Conservation (phyloP, 2,797 vertebrate species). For the Poecilia picta region DNA sequence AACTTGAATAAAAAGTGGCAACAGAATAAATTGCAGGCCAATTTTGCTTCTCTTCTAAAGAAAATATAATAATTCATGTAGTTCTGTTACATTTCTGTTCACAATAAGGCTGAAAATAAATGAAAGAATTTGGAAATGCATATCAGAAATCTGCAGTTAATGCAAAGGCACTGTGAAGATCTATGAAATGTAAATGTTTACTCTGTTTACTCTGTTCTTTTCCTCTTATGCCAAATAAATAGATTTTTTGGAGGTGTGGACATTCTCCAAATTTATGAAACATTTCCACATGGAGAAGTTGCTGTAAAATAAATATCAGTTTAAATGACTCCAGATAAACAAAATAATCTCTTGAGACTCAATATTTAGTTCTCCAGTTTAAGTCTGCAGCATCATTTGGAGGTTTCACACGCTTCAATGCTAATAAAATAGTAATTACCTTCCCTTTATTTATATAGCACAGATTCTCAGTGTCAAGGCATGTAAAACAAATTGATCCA, state of each 20-base stretch:
- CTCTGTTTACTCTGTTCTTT: not conserved
- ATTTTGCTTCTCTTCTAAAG: not conserved
- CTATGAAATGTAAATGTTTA: constrained; percentile 1
- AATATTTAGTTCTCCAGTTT: not conserved
- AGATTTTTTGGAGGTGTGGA: not conserved
- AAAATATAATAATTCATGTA: not conserved
- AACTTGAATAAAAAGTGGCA: constrained; percentile 2
- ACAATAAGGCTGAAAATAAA: not conserved
- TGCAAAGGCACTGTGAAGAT: not conserved
- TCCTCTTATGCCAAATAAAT: constrained; percentile 2
- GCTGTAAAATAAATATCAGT: not conserved
- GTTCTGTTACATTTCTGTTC: not conserved
- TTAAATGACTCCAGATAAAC: not conserved
- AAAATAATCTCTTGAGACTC: not conserved
- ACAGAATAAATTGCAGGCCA: not conserved
- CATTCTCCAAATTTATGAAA: not conserved
- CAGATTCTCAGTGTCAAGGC: not conserved
- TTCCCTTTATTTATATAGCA: not conserved
- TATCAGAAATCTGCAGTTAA: not conserved
- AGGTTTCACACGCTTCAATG: not conserved
- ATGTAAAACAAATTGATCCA: not conserved
- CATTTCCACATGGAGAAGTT: not conserved
- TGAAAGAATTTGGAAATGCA: not conserved
- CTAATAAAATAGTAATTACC: not conserved
- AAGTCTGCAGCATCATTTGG: not conserved